Base-by-base conservation (phyloP, 2,888 invertebrate species). In the Meloe dianella region DNA sequence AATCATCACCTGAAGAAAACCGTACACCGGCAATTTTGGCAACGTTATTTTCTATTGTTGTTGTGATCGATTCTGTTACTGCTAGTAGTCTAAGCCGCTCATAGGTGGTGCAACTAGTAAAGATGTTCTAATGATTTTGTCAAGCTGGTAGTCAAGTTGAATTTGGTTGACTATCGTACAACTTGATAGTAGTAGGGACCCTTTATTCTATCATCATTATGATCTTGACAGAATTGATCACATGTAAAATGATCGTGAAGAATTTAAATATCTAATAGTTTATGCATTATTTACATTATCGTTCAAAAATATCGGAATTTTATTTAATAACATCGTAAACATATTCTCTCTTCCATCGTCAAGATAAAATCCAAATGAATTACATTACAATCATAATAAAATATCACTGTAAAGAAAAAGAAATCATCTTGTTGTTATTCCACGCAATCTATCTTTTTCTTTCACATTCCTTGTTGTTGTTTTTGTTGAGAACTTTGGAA, bases 201-300 rank as follows among this genome's bases (percentile, higher is more conserved):
- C 61, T 66, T 68, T 61, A 64, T 61, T 62, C 64, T 69, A 69
- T 69, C 69, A 69, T 66, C 64, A 69, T 69, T 66, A 68, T 56
- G 57, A 32, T 38, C 12, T n/a, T 20, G 68, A 65, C 65, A 68
- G 65, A 60, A 68, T 68, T 63, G 29, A 68, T 68, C 63, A 60
- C 38, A 65, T 68, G 69, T 67, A 70, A 70, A 66, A 65, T 60
- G 69, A 70, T 70, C 51, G 54, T 35, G 8, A 67, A 63, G 65
- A 70, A 67, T 67, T 70, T 67, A 61, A 70, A 63, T 65, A 65
- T 67, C 64, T 67, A 60, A 67, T 67, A 67, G 57, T 67, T 67
- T 67, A 61, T 69, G 63, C 41, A 66, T 60, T 66, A 66, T 64
- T 66, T 69, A 64, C 59, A 61, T 60, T 69, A 68, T 66, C 66